Conservation (phyloP, 2,113 vertebrate species). For the Serilophus lunatus region DNA sequence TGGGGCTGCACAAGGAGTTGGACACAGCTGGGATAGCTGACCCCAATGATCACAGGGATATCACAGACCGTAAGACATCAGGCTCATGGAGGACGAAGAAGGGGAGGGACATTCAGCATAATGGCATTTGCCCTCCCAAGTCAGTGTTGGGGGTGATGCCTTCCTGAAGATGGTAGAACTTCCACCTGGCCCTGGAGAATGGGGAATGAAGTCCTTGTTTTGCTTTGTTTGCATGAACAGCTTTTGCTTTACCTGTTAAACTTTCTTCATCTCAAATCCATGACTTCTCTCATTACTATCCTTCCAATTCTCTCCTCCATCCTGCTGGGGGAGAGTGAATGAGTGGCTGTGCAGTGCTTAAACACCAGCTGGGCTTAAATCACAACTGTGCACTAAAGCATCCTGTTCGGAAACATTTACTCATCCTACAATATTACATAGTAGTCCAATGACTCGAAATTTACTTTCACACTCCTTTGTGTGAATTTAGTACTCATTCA, state of each 20-base stretch:
- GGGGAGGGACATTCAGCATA: fast-evolving
- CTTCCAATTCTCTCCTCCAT: not conserved
- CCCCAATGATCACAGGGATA: not conserved
- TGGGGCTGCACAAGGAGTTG: not conserved
- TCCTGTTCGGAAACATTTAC: not conserved
- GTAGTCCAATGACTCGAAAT: not conserved
- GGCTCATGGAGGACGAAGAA: not conserved
- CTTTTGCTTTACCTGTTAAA: not conserved
- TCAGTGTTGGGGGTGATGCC: fast-evolving
- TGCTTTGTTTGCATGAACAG: not conserved
- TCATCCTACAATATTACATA: not conserved
- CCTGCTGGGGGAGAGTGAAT: fast-evolving
- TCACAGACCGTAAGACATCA: fast-evolving
- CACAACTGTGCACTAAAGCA: not conserved
- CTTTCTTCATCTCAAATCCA: not conserved
- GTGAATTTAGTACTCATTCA: not conserved
- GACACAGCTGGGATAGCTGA: not conserved
- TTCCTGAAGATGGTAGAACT: not conserved
- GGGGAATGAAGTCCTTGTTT: not conserved
- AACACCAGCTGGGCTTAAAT: not conserved
- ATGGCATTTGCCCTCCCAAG: not conserved
- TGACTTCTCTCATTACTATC: not conserved
- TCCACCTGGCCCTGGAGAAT: not conserved
- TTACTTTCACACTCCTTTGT: not conserved
- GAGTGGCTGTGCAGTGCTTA: fast-evolving